A percentile compares a stretch with the other conserved stretches of the same genome.
Evolutionary conservation across 2,113 vertebrate species (phyloP).

Genomic region (Hipposideros armiger): DNA sequence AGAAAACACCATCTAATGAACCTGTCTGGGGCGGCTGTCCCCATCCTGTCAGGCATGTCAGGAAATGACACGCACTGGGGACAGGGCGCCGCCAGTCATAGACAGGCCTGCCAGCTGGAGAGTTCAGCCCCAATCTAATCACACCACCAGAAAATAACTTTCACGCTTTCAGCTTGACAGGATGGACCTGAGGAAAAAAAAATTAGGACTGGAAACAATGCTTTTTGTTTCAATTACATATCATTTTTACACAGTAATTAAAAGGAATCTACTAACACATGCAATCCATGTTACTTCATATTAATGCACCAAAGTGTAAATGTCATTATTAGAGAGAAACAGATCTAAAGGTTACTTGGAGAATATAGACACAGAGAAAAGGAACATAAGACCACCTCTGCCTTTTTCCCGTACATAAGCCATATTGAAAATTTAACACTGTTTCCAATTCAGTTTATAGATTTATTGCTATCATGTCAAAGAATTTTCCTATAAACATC

Average conservation of each 20-base stretch:
- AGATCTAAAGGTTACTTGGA: constrained; percentile 34
- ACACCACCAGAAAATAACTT: constrained; percentile 96
- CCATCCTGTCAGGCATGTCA: constrained; percentile 99
- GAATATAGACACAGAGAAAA: constrained; percentile 4
- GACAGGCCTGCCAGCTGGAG: constrained; percentile 99
- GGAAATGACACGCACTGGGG: constrained; percentile 98
- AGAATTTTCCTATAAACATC: neutral
- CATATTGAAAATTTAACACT: neutral
- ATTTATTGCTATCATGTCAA: neutral
- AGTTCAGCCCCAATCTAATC: constrained; percentile 99
- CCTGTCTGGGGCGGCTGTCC: constrained; percentile 99
- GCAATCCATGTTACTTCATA: constrained; percentile 75
- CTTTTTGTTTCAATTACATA: constrained; percentile 92
- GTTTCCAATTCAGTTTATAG: neutral
- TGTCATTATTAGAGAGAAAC: constrained; percentile 78
- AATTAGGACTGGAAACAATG: constrained; percentile 86
- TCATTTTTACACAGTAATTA: constrained; percentile 88
- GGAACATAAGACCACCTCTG: neutral
- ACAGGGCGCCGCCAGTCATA: constrained; percentile 98
- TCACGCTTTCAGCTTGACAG: constrained; percentile 94
- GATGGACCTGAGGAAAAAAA: constrained; percentile 89
- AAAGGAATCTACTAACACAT: constrained; percentile 82
- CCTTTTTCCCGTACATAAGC: neutral
- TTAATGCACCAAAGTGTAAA: constrained; percentile 81
- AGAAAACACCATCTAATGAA: constrained; percentile 99